Evolutionary conservation across 2,797 vertebrate species (phyloP).

Genomic region (Xerus rutilus): DNA sequence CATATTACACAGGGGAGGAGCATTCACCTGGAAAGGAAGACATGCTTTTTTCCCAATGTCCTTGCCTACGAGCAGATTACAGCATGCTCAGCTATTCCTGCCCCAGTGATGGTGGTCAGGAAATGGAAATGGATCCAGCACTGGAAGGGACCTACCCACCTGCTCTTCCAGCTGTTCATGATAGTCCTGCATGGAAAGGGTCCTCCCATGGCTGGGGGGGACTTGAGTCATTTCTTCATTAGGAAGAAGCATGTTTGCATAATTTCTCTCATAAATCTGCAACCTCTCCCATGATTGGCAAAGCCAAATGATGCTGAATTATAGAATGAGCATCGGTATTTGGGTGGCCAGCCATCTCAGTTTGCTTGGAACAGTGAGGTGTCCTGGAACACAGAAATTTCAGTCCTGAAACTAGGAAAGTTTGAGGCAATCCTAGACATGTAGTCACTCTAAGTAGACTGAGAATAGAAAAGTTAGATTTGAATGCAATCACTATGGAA

Average conservation of each 20-base stretch:
- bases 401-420: neutral
- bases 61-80: neutral
- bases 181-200: neutral
- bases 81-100: neutral
- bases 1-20: neutral
- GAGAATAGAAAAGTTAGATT: neutral
- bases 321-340: neutral
- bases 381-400: neutral
- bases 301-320: slow-evolving; percentile 2
- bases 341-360: neutral
- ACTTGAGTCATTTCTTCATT: neutral
- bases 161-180: neutral
- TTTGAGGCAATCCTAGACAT: slow-evolving; percentile 15
- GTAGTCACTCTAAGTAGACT: neutral
- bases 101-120: neutral
- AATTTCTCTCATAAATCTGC: neutral
- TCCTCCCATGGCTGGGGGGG: neutral
- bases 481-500: too few species aligned
- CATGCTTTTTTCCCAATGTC: neutral
- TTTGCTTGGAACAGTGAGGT: neutral
- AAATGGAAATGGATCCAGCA: neutral
- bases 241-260: neutral
- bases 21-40: neutral
- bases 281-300: neutral
- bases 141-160: neutral